Evolutionary conservation across 1,140 invertebrate genomes (phyloP).

Genomic region (Mesaphorura yosii): DNA sequence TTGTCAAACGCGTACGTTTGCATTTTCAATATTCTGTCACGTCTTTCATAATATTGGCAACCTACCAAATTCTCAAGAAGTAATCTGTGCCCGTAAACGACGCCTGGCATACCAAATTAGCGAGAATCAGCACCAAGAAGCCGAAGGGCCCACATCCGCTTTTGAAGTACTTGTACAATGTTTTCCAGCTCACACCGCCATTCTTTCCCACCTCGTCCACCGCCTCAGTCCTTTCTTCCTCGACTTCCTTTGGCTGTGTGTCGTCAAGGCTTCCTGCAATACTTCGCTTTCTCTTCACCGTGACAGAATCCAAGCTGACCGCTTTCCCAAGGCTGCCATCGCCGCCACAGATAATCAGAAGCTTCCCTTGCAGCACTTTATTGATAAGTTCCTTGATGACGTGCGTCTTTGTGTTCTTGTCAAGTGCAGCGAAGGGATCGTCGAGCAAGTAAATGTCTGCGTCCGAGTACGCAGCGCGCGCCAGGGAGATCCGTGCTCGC

Average conservation of each 20-base stretch:
- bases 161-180: neutral
- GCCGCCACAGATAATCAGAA: neutral
- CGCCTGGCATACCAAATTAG: neutral
- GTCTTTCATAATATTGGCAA: neutral
- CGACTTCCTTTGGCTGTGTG: neutral
- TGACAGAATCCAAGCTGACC: neutral
- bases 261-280: neutral
- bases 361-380: constrained; percentile 32
- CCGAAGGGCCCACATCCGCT: neutral
- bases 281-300: neutral
- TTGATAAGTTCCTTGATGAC: constrained; percentile 37
- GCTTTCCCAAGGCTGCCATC: neutral
- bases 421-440: constrained; percentile 41
- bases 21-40: neutral
- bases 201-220: neutral
- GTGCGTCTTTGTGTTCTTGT: constrained; percentile 41
- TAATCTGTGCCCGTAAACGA: neutral
- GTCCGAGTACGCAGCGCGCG: constrained; percentile 54
- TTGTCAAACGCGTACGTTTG: neutral
- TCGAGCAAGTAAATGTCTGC: constrained; percentile 42
- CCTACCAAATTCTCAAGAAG: neutral
- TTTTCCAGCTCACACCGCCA: neutral
- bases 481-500: constrained; percentile 87
- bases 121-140: neutral
- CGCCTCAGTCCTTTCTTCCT: too few relatives aligned